Base-by-base conservation (phyloP, 2,888 invertebrate genomes). In the Platynereis dumerilii region DNA sequence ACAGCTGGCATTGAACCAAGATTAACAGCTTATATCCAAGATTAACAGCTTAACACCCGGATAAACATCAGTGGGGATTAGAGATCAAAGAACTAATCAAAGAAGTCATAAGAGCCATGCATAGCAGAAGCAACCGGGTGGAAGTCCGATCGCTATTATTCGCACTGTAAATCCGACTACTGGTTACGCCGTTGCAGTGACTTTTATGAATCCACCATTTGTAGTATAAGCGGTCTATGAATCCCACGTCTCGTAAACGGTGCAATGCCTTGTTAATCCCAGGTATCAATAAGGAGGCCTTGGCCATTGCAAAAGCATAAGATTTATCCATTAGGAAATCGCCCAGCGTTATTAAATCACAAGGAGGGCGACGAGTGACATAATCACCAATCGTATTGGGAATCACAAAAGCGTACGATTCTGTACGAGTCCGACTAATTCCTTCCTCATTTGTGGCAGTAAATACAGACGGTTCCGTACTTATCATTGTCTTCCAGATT, bases 401-500 rank as follows among this genome's bases (percentile, higher is more conserved):
- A 27, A 62, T 45, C 17, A 62, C 26, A 28, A 62, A 62, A 22
- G 62, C 62, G 29, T 57, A 62, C n/a, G n/a, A n/a, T n/a, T n/a
- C n/a, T n/a, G n/a, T n/a, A n/a, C 61, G 34, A 2, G 27, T 54
- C 27, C 39, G 26, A 1, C 10, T 3, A 17, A 61, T 34, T 10
- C 61, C 61, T 26, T 61, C 61, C 17, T 61, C 53, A 26, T 61
- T 54, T 12, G 12, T 42, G 15, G 29, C 61, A 20, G 26, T 54
- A 26, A 61, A 34, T 1, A 39, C 61, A 7, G 20, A 22, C 1
- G 44, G 45, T 26, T 39, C 17, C 5, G 22, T 20, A 48, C 5
- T 48, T 12, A 48, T 29, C 24, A 61, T 61, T 53, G 26, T 54
- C 39, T 53, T 34, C 17, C 29, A 74, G 76, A 81, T 79, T 66